These are phyloP conservation scores for Tonatia bakeri DNA, from an alignment of 2,113 vertebrate species.

Conservation along the genomic window DNA sequence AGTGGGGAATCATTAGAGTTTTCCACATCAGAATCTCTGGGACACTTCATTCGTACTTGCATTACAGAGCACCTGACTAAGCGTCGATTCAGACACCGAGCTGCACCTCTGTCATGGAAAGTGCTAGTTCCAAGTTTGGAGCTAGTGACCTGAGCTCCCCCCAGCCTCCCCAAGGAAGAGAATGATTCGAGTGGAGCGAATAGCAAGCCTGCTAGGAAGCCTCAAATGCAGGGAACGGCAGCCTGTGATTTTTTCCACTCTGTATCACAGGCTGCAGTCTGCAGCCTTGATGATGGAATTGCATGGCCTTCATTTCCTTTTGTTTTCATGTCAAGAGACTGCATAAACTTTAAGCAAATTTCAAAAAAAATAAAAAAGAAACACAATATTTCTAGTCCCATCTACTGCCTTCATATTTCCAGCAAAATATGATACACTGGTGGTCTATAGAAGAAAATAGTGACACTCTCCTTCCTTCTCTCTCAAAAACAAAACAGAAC, in stretches of 20 bases:
- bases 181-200: not conserved
- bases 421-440: not conserved
- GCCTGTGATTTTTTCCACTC: not conserved
- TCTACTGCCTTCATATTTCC: not conserved
- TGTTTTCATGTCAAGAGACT: not conserved
- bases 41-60: not conserved
- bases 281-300: not conserved
- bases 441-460: not conserved
- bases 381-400: constrained; percentile 5
- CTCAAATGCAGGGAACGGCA: not conserved
- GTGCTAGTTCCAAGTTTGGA: not conserved
- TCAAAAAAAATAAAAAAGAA: not conserved
- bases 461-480: not conserved
- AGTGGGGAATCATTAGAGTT: not conserved
- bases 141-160: not conserved
- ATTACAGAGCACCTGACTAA: not conserved
- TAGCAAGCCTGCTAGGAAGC: not conserved
- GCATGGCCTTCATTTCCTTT: constrained; percentile 21
- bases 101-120: not conserved
- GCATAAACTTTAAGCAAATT: constrained; percentile 21
- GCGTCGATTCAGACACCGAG: not conserved
- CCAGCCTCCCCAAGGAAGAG: not conserved
- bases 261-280: not conserved
- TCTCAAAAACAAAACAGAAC: not conserved
- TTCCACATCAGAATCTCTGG: not conserved